These are phyloP conservation scores for Eilema caniola DNA, from an alignment of 2,888 invertebrate genomes.

Conservation along the genomic window DNA sequence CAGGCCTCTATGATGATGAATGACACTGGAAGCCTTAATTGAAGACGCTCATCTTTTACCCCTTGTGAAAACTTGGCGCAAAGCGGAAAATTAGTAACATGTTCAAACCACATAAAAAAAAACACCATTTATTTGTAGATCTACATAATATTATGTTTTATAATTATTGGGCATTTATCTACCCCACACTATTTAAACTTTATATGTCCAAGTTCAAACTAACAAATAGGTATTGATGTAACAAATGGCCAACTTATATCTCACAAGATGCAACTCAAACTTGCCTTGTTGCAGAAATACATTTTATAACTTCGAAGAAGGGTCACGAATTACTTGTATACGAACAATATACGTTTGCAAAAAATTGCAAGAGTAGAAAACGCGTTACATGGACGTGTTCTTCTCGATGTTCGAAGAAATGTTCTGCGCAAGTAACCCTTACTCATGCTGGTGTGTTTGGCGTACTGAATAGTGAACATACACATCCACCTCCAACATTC, in stretches of 20 bases:
- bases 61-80: too few species aligned
- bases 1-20: too few species aligned
- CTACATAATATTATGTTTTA: too few species aligned
- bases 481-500: constrained; percentile 72
- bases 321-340: constrained; percentile 71
- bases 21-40: too few species aligned
- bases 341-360: constrained; percentile 72
- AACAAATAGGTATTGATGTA: neutral
- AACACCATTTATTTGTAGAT: too few species aligned
- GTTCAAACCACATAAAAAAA: neutral
- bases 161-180: too few species aligned
- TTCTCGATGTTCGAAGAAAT: constrained; percentile 73
- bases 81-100: neutral
- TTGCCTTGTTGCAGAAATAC: constrained; percentile 69
- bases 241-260: neutral
- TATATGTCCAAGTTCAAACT: neutral
- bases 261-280: neutral
- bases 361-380: constrained; percentile 65
- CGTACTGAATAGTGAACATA: constrained; percentile 64
- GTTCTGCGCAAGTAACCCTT: constrained; percentile 69
- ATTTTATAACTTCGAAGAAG: constrained; percentile 75
- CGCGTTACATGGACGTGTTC: constrained; percentile 73
- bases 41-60: too few species aligned
- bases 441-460: constrained; percentile 61
- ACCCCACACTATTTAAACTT: too few species aligned